phyloP scores from a whole-genome alignment of 2,797 vertebrate genomes.

The Darevskia mixta region DNA sequence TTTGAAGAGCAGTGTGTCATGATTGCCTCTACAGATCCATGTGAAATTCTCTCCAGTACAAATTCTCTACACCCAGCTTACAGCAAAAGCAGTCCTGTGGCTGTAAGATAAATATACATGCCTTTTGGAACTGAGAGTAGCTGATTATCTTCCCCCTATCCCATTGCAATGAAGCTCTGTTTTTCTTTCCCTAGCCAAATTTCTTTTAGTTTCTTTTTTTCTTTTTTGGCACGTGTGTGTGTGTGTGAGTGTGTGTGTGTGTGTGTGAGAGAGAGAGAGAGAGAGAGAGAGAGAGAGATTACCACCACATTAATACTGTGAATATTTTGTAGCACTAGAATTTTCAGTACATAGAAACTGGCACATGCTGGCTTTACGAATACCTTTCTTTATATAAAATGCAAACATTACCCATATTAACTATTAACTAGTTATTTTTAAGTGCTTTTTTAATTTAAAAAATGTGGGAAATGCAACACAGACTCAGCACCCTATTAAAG shows the following conservation, averaged over 20 bases:
- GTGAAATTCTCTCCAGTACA: slow-evolving; percentile 70
- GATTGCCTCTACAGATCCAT: slow-evolving; percentile 70
- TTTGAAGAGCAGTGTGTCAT: slow-evolving; percentile 75
- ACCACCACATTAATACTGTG: slow-evolving; percentile 65
- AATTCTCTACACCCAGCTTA: slow-evolving; percentile 68
- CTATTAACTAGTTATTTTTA: slow-evolving; percentile 54
- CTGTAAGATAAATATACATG: slow-evolving; percentile 73
- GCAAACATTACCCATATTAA: slow-evolving; percentile 53
- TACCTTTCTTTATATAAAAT: slow-evolving; percentile 47
- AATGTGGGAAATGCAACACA: slow-evolving; percentile 14
- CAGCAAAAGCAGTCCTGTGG: slow-evolving; percentile 62
- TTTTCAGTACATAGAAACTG: slow-evolving; percentile 62
- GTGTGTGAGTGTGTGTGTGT: slow-evolving; percentile 16
- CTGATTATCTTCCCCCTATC: slow-evolving; percentile 77
- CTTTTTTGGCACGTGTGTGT: not conserved
- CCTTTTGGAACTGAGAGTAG: slow-evolving; percentile 77
- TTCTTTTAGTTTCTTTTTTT: slow-evolving; percentile 74
- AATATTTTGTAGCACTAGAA: slow-evolving; percentile 61
- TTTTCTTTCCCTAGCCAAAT: slow-evolving; percentile 73
- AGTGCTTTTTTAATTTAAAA: slow-evolving; percentile 13
- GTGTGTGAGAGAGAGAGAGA: slow-evolving; percentile 29
- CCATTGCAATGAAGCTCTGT: slow-evolving; percentile 72
- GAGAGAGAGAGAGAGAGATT: slow-evolving; percentile 44
- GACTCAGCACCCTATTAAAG: not conserved
- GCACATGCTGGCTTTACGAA: not conserved